Percentiles rank a stretch among this genome's conserved stretches.
Evolutionary conservation across 1,140 invertebrate genomes (phyloP).

Genomic region (Sminthurides bifidus): DNA sequence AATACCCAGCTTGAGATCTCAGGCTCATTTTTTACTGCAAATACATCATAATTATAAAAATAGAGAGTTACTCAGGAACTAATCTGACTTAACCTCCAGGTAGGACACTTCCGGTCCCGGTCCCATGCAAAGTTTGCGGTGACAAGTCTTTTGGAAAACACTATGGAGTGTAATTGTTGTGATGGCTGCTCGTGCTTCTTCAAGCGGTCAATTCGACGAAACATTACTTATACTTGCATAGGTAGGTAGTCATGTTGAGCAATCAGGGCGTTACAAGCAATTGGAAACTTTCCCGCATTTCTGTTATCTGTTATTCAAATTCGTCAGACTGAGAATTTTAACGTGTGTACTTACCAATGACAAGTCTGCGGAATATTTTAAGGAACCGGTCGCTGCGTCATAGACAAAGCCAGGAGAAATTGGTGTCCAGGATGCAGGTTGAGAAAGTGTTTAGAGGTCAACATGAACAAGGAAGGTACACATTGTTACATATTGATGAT

Average conservation of each 20-base stretch:
- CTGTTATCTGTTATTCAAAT: too few species aligned
- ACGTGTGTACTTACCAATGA: too few species aligned
- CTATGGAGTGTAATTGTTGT: slow-evolving; percentile 72
- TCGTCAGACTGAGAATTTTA: too few species aligned
- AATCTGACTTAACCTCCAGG: slow-evolving; percentile 40
- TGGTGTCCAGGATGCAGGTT: slow-evolving; percentile 78
- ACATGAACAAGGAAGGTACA: slow-evolving; percentile 65
- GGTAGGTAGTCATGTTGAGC: slow-evolving; percentile 17
- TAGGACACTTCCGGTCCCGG: slow-evolving; percentile 51
- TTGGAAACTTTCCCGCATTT: neutral
- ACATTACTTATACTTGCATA: slow-evolving; percentile 27
- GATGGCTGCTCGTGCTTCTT: slow-evolving; percentile 85
- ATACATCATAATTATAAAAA: too few species aligned
- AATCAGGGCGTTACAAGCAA: neutral
- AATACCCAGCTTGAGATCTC: too few species aligned
- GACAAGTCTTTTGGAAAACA: slow-evolving; percentile 77
- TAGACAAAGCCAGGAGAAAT: slow-evolving; percentile 71
- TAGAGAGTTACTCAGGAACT: too few species aligned
- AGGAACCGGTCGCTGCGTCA: slow-evolving; percentile 57
- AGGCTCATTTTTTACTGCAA: too few species aligned
- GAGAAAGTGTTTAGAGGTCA: slow-evolving; percentile 60
- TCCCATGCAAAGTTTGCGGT: slow-evolving; percentile 64
- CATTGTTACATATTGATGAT: slow-evolving; percentile 3
- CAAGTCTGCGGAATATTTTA: neutral
- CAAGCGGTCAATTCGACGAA: slow-evolving; percentile 38